phyloP scores from a whole-genome alignment of 2,797 vertebrate genomes.

The Cheirogaleus major region DNA sequence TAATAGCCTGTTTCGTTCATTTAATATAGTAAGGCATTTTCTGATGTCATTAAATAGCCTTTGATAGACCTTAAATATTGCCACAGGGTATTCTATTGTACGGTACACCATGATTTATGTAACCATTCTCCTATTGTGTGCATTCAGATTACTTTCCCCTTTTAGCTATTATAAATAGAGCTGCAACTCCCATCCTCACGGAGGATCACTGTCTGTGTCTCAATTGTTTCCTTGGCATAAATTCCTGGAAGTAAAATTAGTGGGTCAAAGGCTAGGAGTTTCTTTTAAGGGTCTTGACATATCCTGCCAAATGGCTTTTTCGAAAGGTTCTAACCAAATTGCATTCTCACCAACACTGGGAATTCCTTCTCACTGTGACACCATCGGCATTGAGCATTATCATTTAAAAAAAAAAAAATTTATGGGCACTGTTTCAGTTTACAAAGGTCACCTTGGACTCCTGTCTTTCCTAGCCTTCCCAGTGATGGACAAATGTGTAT shows the following conservation, averaged over 20 bases:
- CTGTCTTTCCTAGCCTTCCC: background rate
- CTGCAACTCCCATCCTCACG: background rate
- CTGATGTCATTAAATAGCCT: background rate
- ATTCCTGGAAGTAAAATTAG: slow-evolving; percentile 68
- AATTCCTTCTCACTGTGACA: background rate
- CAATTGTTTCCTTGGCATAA: slow-evolving; percentile 62
- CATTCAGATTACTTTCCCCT: background rate
- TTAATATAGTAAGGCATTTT: slow-evolving; percentile 25
- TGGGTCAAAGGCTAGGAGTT: slow-evolving; percentile 50
- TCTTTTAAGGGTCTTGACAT: slow-evolving; percentile 16
- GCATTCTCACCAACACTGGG: background rate
- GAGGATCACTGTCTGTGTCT: slow-evolving; percentile 2
- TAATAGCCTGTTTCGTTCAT: background rate
- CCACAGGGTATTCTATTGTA: background rate
- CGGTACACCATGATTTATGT: background rate
- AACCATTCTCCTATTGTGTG: background rate
- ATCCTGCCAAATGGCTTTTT: slow-evolving; percentile 8
- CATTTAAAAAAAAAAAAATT: background rate
- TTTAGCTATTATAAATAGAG: background rate
- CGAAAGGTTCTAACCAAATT: background rate
- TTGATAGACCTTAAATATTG: background rate
- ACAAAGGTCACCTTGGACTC: background rate
- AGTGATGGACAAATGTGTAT: background rate
- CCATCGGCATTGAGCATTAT: background rate
- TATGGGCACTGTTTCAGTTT: background rate